Base-by-base conservation (phyloP, 1,140 invertebrate genomes). In the Helicoverpa zea region DNA sequence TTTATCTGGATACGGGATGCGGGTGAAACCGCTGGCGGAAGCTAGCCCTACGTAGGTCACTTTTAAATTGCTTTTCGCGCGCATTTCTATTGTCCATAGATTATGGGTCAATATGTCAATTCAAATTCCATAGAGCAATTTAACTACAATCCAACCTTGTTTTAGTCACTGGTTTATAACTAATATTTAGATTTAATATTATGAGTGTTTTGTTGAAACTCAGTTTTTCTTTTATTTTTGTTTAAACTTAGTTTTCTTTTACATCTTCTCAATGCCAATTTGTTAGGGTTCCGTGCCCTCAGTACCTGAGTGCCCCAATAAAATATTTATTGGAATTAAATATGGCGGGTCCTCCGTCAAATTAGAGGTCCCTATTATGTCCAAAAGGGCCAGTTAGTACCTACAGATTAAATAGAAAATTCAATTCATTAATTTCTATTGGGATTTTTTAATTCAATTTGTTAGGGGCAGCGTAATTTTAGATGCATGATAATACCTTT, bases 261-360 rank as follows among this genome's bases (percentile, higher is more conserved):
- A 16, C 29, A 9, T 16, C 47, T 51, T 11, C 12, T 13, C 64
- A 49, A 16, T 68, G 64, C 5, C 30, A 14, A n/a, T 16, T 14
- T 23, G 14, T 47, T 13, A 51, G 47, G 64, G 43, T 51, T 49
- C 64, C 64, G 18, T 63, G 59, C 64, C 51, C 64, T 68, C 43
- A 18, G 64, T 51, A 51, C 64, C 64, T 23, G 64, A 51, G 64
- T 49, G 64, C 80, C 75, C 35, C 83, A 74, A 87, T 87, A 83
- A 87, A 87, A 84, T 87, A 87, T 87, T 87, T 87, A 87, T 87
- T 83, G 63, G 81, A 77, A 77, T 84, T 84, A 82, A 84, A 82
- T 82, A 84, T 74, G 73, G 54, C 74, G 54, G 14, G 72, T 66
- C 61, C 61, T 82, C 74, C 47, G 43, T 35, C 64, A 23, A 68